A percentile compares a stretch with the other conserved stretches of the same genome.
These are phyloP conservation scores for human (Homo sapiens) DNA, from an alignment of 2,113 vertebrate genomes.

Conservation along the genomic window DNA sequence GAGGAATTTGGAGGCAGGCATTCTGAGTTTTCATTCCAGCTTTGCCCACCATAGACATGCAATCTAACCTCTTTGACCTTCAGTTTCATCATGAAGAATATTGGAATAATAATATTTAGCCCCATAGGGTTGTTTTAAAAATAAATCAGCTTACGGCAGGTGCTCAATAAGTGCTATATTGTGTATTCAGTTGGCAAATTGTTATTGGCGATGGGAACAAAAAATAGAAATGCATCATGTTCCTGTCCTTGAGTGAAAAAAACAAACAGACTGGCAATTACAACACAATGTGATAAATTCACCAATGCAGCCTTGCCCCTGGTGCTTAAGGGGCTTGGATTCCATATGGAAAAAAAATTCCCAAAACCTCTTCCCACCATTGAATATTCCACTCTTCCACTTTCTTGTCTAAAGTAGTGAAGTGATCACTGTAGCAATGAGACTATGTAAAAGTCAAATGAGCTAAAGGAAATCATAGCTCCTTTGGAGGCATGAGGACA, in stretches of 20 bases:
- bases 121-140: background rate
- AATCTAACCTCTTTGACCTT: background rate
- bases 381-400: background rate
- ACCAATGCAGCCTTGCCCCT: background rate
- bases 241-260: background rate
- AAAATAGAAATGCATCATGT: background rate
- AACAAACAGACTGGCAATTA: background rate
- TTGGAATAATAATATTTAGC: background rate
- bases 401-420: background rate
- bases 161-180: background rate
- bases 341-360: background rate
- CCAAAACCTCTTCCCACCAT: background rate
- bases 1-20: background rate
- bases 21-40: background rate
- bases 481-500: conserved; percentile 38
- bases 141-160: background rate
- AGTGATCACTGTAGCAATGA: background rate
- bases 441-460: background rate
- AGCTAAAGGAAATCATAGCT: conserved; percentile 18
- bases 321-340: background rate
- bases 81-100: background rate
- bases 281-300: background rate
- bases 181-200: background rate
- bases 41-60: background rate
- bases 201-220: background rate